A percentile compares a stretch with the other conserved stretches of the same genome.
These are phyloP conservation scores for Drosophila tripunctata DNA, from an alignment of 2,888 invertebrate species.

Conservation along the genomic window DNA sequence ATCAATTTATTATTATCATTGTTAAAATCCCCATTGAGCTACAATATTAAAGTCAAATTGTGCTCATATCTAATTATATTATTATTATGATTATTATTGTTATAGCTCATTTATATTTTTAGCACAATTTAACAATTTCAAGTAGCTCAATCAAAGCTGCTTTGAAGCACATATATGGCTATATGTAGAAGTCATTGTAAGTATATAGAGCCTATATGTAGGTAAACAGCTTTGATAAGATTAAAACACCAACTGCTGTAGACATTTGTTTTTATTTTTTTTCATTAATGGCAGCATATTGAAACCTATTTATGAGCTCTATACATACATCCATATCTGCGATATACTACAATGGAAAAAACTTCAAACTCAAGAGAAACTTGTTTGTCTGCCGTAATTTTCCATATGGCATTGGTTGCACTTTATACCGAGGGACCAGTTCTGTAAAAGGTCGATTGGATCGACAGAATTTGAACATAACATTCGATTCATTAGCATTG, in stretches of 20 bases:
- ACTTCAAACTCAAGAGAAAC: slow-evolving; percentile 31
- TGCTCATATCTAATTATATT: slow-evolving; percentile 15
- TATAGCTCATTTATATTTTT: slow-evolving; percentile 50
- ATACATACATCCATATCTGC: not conserved
- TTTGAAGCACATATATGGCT: slow-evolving; percentile 6
- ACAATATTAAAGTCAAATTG: not conserved
- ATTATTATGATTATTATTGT: slow-evolving; percentile 19
- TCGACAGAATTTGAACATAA: slow-evolving; percentile 20
- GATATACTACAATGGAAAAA: not conserved
- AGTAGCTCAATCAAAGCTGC: slow-evolving; percentile 39
- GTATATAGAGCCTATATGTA: not conserved
- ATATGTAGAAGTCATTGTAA: slow-evolving; percentile 1
- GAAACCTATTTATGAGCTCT: slow-evolving; percentile 30
- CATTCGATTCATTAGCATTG: not conserved
- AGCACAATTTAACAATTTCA: slow-evolving; percentile 42
- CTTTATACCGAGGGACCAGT: slow-evolving; percentile 58
- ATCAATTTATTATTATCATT: slow-evolving; percentile 20
- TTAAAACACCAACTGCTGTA: slow-evolving; percentile 22
- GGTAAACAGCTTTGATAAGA: slow-evolving; percentile 40
- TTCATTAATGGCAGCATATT: slow-evolving; percentile 34
- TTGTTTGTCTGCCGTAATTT: slow-evolving; percentile 65
- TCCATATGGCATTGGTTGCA: slow-evolving; percentile 57
- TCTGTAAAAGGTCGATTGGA: slow-evolving; percentile 57
- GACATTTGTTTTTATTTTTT: no score
- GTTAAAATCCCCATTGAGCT: slow-evolving; percentile 9